Evolutionary conservation across 2,113 vertebrate species (phyloP), one percentile per base, ranked within the genome.

Genomic region (Lethenteron reissneri): DNA sequence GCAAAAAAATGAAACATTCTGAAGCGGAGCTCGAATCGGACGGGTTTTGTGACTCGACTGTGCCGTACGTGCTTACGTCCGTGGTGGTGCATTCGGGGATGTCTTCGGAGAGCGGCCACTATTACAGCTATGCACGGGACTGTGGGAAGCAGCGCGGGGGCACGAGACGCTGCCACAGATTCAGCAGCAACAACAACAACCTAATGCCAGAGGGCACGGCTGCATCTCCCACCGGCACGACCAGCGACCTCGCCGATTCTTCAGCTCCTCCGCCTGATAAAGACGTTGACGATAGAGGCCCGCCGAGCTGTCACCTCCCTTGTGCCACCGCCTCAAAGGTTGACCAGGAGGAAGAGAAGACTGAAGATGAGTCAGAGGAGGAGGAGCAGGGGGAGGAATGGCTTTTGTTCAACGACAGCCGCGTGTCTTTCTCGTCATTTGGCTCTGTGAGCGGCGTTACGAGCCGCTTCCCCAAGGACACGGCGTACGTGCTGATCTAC

Each of bases 351-450:
- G 78, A 75, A 79, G 80, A 11, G 74, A 15, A 68, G 74, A 79
- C 77, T 56, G 75, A 60, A 76, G 71, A 70, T 70, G 80, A 73
- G 72, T 83, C 41, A 64, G 78, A 58, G 81, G 81, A 71, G 58
- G 77, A 80, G 75, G 84, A 84, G 74, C 78, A 84, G 71, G 77
- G 84, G 56, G 84, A 77, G 73, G 89, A 97, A 14, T 99, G 94
- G 94, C 88, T 95, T 83, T 82, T 99, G 74, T 99, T 96, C 80
- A 99, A 99, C 78, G 94, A 99, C 76, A 96, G 90, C 80, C 82
- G 92, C 79, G 94, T 99, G 80, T 90, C 92, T 1, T 97, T 90
- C 81, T 88, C 94, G 72, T 95, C 88, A 72, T 94, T 95, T 81
- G 86, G 90, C 62, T 96, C 90, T 57, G 88, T 96, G 78, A 89